Percentiles rank a stretch among this genome's conserved stretches.
Conservation (phyloP, 2,113 vertebrate genomes). For the Oncorhynchus kisutch region DNA sequence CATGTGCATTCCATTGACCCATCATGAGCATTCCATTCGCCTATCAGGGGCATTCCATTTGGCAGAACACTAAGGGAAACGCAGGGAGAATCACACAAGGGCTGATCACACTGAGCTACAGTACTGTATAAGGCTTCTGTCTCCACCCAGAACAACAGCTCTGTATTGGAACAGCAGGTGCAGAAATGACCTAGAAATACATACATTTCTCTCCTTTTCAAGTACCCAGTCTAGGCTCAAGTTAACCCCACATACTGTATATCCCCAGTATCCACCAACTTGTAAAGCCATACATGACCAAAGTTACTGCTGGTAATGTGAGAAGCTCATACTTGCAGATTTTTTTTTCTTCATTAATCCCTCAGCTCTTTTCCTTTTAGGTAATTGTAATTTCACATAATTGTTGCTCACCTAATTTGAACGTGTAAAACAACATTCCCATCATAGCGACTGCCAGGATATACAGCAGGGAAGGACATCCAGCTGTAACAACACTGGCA, state of each 20-base stretch:
- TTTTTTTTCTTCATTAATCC: constrained; percentile 38
- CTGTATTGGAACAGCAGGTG: background rate
- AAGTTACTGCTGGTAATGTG: background rate
- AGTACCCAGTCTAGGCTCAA: background rate
- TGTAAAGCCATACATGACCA: background rate
- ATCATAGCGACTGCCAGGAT: constrained; percentile 14
- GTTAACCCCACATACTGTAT: background rate
- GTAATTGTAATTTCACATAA: constrained; percentile 14
- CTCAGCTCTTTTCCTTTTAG: constrained; percentile 12
- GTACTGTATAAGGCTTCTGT: no score
- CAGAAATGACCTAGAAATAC: background rate
- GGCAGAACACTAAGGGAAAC: background rate
- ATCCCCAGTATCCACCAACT: background rate
- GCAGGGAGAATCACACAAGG: background rate
- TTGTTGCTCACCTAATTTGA: constrained; percentile 6
- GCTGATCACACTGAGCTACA: no score
- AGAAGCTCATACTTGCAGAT: background rate
- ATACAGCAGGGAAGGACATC: constrained; percentile 5
- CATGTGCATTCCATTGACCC: no score
- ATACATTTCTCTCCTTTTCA: background rate
- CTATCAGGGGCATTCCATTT: background rate
- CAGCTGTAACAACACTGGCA: constrained; percentile 24
- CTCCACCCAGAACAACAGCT: no score
- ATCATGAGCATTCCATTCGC: background rate
- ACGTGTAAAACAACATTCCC: constrained; percentile 18